phyloP scores from a whole-genome alignment of 1,140 invertebrate species.

The Drosophila arawakana region DNA sequence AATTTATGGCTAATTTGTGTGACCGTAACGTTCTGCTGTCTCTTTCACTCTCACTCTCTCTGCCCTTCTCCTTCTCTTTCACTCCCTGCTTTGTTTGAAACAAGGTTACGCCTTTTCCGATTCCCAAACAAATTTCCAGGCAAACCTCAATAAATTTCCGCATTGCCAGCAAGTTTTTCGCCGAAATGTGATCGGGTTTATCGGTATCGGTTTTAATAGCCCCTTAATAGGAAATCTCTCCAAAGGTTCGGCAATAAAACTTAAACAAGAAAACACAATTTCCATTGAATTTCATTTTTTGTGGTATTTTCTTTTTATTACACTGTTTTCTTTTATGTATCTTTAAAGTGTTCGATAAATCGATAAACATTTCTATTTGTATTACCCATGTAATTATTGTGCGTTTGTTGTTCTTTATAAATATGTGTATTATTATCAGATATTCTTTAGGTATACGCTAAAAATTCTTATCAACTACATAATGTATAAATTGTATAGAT shows the following conservation, averaged over 20 bases:
- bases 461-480: slow-evolving; percentile 33
- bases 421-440: slow-evolving; percentile 50
- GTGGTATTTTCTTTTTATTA: slow-evolving; percentile 16
- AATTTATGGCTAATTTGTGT: slow-evolving; percentile 82
- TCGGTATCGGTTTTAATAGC: slow-evolving; percentile 27
- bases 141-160: slow-evolving; percentile 55
- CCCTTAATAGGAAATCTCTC: slow-evolving; percentile 11
- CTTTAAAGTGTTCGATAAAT: slow-evolving; percentile 58
- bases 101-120: slow-evolving; percentile 40
- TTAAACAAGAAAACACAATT: slow-evolving; percentile 23
- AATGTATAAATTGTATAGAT: slow-evolving; percentile 67
- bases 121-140: slow-evolving; percentile 23
- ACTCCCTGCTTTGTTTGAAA: slow-evolving; percentile 6
- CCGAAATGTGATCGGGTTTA: slow-evolving; percentile 49
- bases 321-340: slow-evolving; percentile 50
- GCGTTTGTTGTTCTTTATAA: slow-evolving; percentile 50
- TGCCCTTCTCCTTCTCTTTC: neutral
- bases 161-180: slow-evolving; percentile 51
- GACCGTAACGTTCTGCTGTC: slow-evolving; percentile 45
- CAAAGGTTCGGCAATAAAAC: slow-evolving; percentile 23
- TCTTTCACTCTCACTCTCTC: slow-evolving; percentile 13
- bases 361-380: slow-evolving; percentile 56
- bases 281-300: slow-evolving; percentile 25
- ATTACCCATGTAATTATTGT: slow-evolving; percentile 46
- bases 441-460: slow-evolving; percentile 18